A percentile compares a stretch with the other conserved stretches of the same genome.
phyloP scores from a whole-genome alignment of 2,797 vertebrate species.

The Morelia viridis region DNA sequence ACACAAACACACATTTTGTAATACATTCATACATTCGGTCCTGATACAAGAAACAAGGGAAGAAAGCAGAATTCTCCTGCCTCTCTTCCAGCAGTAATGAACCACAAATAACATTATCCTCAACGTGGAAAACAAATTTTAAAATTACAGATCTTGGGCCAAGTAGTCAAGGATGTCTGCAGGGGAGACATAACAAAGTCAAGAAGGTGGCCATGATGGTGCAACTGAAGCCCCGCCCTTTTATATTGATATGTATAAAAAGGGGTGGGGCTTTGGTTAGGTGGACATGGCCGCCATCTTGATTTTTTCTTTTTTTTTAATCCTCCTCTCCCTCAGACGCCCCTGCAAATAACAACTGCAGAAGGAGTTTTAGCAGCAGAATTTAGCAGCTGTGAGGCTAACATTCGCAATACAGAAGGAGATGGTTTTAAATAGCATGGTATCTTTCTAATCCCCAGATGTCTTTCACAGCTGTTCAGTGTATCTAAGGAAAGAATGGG shows the following conservation, averaged over 20 bases:
- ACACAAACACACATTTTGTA: conserved; percentile 54
- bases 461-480: conserved; percentile 40
- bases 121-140: conserved; percentile 60
- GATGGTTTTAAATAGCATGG: conserved; percentile 53
- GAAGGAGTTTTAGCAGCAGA: conserved; percentile 44
- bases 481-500: conserved; percentile 28
- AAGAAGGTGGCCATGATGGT: neutral
- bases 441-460: conserved; percentile 44
- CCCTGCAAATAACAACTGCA: conserved; percentile 38
- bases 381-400: conserved; percentile 50
- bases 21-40: conserved; percentile 71
- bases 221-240: neutral
- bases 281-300: neutral
- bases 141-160: conserved; percentile 63
- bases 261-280: neutral
- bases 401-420: conserved; percentile 40
- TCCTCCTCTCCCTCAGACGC: neutral
- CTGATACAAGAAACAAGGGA: conserved; percentile 40
- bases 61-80: conserved; percentile 23
- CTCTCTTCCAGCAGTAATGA: conserved; percentile 65
- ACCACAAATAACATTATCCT: conserved; percentile 67
- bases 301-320: neutral
- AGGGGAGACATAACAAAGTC: neutral
- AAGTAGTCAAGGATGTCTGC: conserved; percentile 30
- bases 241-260: neutral